These are phyloP conservation scores for Orientallactaga sibirica DNA, from an alignment of 2,797 vertebrate species.

Conservation along the genomic window DNA sequence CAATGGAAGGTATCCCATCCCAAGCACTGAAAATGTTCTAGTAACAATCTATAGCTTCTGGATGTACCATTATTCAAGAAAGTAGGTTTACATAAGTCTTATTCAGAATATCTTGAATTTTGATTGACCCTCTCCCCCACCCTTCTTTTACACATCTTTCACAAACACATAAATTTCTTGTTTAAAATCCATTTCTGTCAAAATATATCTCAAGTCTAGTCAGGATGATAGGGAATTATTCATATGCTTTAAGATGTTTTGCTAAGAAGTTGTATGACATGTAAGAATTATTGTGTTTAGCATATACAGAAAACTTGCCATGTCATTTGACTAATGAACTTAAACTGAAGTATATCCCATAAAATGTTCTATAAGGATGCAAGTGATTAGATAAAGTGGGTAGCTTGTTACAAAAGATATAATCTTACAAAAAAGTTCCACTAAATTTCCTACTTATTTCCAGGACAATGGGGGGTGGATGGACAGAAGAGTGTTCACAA, in stretches of 20 bases:
- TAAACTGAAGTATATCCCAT: background rate
- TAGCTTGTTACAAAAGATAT: background rate
- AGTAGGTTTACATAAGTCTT: too few relatives aligned
- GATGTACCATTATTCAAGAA: too few relatives aligned
- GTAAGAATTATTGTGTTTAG: background rate
- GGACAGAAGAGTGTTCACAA: background rate
- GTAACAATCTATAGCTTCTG: too few relatives aligned
- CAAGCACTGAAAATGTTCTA: background rate
- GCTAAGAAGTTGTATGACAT: background rate
- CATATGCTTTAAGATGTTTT: constrained; percentile 19
- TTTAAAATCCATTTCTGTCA: background rate
- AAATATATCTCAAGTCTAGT: background rate
- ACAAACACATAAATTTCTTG: background rate
- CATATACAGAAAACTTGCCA: background rate
- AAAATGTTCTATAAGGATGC: background rate
- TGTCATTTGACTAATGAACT: background rate
- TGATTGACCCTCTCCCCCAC: too few relatives aligned
- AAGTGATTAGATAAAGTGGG: constrained; percentile 17
- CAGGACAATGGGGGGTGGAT: background rate
- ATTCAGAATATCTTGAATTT: too few relatives aligned
- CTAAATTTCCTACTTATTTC: background rate
- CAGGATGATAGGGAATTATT: background rate
- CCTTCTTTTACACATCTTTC: background rate
- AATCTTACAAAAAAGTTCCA: background rate
- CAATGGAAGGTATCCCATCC: too few relatives aligned